phyloP scores from a whole-genome alignment of 2,113 vertebrate species.

The Illadopsis cleaveri region DNA sequence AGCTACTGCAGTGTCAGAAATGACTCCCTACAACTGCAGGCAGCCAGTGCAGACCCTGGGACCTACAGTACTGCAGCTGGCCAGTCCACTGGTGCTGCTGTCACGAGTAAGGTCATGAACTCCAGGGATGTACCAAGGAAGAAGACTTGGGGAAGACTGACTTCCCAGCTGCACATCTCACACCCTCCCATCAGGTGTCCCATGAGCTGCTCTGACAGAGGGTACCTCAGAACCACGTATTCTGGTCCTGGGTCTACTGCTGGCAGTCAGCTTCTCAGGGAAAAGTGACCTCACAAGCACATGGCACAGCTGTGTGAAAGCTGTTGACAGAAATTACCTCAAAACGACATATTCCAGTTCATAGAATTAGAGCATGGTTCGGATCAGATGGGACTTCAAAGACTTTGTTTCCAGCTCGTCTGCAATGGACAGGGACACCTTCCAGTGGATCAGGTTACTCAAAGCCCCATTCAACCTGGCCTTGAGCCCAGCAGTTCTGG shows the following conservation, averaged over 20 bases:
- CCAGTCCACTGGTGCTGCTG: neutral
- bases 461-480: neutral
- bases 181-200: neutral
- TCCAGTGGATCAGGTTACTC: neutral
- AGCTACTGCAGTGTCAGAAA: neutral
- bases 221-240: neutral
- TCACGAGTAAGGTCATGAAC: accelerated
- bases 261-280: neutral
- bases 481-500: neutral
- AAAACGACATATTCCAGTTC: neutral
- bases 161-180: neutral
- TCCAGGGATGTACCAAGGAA: neutral
- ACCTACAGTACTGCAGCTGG: neutral
- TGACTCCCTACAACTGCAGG: neutral
- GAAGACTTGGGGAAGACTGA: neutral
- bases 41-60: neutral
- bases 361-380: neutral
- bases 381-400: neutral
- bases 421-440: neutral
- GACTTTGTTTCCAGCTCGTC: neutral
- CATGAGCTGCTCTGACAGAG: neutral
- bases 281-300: neutral
- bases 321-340: neutral
- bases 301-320: neutral
- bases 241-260: neutral